Evolutionary conservation across 2,888 invertebrate species (phyloP).

Genomic region (Cecidostiba fungosa): DNA sequence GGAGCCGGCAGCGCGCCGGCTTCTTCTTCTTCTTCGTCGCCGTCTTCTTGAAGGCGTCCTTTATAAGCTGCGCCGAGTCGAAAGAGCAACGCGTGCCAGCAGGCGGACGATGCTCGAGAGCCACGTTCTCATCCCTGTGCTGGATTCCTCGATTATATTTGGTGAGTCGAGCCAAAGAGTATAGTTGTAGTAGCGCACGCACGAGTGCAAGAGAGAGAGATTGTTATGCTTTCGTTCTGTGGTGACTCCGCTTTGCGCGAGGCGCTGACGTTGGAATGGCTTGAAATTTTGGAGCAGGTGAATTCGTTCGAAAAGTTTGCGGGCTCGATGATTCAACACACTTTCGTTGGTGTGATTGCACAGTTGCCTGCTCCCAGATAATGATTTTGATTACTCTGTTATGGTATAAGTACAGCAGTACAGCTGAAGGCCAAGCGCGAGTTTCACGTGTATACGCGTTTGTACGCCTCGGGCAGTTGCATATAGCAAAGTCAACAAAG

Average conservation of each 20-base stretch:
- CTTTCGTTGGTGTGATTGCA: not conserved
- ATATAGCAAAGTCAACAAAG: too few species aligned
- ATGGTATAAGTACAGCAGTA: not conserved
- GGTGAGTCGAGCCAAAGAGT: conserved; percentile 47
- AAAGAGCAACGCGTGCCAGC: conserved; percentile 4
- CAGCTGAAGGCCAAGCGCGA: conserved; percentile 8
- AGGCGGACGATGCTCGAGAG: conserved; percentile 30
- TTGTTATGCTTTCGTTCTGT: not conserved
- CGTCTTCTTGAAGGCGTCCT: conserved; percentile 14
- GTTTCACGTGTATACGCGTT: not conserved
- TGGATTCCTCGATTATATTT: conserved; percentile 61
- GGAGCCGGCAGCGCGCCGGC: not conserved
- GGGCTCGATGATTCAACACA: not conserved
- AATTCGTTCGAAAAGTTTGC: not conserved
- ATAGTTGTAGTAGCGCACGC: not conserved
- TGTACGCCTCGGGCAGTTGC: too few species aligned
- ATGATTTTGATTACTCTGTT: not conserved
- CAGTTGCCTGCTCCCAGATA: not conserved
- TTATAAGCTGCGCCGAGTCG: not conserved
- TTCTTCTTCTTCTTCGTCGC: not conserved
- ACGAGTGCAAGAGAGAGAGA: not conserved
- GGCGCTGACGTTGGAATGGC: not conserved
- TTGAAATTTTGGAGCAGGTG: not conserved
- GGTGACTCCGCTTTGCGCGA: too few species aligned
- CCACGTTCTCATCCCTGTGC: conserved; percentile 41